These are phyloP conservation scores for Plecotus auritus DNA, from an alignment of 2,113 vertebrate genomes.

Conservation along the genomic window DNA sequence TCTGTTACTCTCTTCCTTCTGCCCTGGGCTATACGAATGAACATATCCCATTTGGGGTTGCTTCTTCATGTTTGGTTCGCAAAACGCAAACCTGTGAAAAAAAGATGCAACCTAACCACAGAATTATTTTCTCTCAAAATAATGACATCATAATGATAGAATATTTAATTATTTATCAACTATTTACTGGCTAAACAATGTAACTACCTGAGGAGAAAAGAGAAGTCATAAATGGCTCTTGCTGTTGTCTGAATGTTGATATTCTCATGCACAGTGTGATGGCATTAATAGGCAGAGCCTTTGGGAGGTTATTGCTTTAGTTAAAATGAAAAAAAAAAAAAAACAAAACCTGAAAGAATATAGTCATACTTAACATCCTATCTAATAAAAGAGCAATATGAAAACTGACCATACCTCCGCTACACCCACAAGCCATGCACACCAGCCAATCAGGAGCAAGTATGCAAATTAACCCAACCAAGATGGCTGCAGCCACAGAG, in stretches of 20 bases:
- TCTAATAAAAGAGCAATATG: too few relatives aligned
- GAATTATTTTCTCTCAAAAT: too few relatives aligned
- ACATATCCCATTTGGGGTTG: background rate
- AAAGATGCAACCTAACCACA: background rate
- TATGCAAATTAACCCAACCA: too few relatives aligned
- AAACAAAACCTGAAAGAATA: background rate
- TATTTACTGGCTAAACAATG: background rate
- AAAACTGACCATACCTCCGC: too few relatives aligned
- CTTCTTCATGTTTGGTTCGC: background rate
- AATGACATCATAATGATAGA: too few relatives aligned
- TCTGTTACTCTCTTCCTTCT: background rate
- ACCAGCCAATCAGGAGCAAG: too few relatives aligned
- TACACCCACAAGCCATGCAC: too few relatives aligned
- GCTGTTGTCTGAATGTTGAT: background rate
- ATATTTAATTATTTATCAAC: too few relatives aligned
- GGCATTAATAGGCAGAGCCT: background rate
- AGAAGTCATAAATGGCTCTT: background rate
- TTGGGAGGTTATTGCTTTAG: background rate
- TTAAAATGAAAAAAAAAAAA: background rate
- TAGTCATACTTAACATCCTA: background rate
- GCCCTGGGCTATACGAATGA: background rate
- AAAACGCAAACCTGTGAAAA: background rate
- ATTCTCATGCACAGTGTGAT: background rate
- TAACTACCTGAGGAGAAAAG: background rate
- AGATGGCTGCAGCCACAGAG: too few relatives aligned